A percentile compares a stretch with the other conserved stretches of the same genome.
Evolutionary conservation across 2,797 vertebrate species (phyloP).

Genomic region (Coluber constrictor): DNA sequence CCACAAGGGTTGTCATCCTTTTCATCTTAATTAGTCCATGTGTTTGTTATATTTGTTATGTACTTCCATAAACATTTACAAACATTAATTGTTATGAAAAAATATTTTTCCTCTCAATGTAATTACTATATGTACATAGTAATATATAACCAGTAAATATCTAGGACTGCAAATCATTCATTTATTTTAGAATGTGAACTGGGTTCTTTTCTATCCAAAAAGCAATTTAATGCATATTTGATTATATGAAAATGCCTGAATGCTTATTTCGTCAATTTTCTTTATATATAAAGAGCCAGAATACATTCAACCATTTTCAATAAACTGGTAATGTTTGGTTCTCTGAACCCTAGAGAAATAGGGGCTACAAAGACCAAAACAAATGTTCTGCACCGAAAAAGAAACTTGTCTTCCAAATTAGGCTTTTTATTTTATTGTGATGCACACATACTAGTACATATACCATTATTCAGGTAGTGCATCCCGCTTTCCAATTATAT

Average conservation of each 20-base stretch:
- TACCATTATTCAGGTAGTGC: not conserved
- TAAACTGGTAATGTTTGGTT: not conserved
- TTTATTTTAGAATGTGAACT: conserved; percentile 32
- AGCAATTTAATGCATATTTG: conserved; percentile 21
- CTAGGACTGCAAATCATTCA: conserved; percentile 42
- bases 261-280: not conserved
- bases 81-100: conserved; percentile 64
- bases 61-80: conserved; percentile 69
- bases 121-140: conserved; percentile 58
- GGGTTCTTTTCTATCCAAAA: not conserved
- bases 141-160: conserved; percentile 53
- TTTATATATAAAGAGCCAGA: not conserved
- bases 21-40: conserved; percentile 71
- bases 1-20: conserved; percentile 66
- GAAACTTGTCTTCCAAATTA: not conserved
- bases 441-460: not conserved
- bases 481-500: not conserved
- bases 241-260: conserved; percentile 1
- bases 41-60: conserved; percentile 62
- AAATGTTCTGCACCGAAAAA: not conserved
- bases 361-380: not conserved
- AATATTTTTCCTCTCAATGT: conserved; percentile 59
- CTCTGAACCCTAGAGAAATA: not conserved
- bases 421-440: not conserved
- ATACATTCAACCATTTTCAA: not conserved